These are phyloP conservation scores for Zhuqinia jingwanae DNA, from an alignment of 2,888 invertebrate species.

Conservation along the genomic window DNA sequence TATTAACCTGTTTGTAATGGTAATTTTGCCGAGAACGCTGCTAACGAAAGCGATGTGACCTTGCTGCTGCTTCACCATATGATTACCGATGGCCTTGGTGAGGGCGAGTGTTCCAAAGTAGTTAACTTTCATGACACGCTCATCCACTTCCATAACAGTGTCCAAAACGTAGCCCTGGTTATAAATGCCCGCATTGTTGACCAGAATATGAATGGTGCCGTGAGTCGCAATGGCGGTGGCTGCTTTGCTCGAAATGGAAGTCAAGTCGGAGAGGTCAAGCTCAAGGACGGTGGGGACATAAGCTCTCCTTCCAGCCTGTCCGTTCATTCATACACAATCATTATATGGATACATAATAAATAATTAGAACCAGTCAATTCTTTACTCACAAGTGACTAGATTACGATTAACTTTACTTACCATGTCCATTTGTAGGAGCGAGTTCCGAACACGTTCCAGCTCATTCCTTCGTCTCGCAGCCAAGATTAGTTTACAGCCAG, in stretches of 20 bases:
- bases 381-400: too few relatives aligned
- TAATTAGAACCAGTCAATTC: too few relatives aligned
- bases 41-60: constrained; percentile 95
- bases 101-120: constrained; percentile 96
- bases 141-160: constrained; percentile 90
- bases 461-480: constrained; percentile 90
- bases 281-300: constrained; percentile 86
- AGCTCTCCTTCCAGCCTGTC: too few relatives aligned
- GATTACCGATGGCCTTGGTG: constrained; percentile 92
- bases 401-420: too few relatives aligned
- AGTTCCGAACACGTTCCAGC: constrained; percentile 90
- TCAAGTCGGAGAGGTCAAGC: constrained; percentile 89
- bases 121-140: constrained; percentile 94
- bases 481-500: constrained; percentile 92
- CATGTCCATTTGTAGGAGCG: constrained; percentile 85
- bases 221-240: constrained; percentile 86
- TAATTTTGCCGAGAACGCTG: constrained; percentile 95
- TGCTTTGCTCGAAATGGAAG: constrained; percentile 85
- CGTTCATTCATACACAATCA: too few relatives aligned
- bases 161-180: constrained; percentile 88
- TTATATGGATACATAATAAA: too few relatives aligned
- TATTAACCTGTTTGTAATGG: constrained; percentile 88
- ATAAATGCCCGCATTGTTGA: constrained; percentile 96
- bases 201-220: constrained; percentile 91
- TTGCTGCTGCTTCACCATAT: constrained; percentile 88